A percentile compares a stretch with the other conserved stretches of the same genome.
These are phyloP conservation scores for Creontiades dilutus DNA, from an alignment of 2,888 invertebrate genomes.

Conservation along the genomic window DNA sequence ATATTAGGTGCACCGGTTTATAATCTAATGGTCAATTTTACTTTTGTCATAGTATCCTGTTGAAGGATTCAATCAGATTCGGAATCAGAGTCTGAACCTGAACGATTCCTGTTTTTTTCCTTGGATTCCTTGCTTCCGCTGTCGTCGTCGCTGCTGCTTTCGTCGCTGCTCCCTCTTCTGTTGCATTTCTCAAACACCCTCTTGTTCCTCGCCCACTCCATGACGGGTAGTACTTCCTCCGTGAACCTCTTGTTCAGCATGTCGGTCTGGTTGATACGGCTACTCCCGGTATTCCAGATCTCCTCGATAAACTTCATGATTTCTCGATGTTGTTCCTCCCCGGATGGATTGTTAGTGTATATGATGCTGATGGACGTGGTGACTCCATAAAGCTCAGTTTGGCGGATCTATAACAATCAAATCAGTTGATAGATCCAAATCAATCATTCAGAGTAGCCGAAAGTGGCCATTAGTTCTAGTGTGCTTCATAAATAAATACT, in stretches of 20 bases:
- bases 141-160: too few relatives aligned
- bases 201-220: neutral
- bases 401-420: too few relatives aligned
- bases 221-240: constrained; percentile 7
- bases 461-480: too few relatives aligned
- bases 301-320: neutral
- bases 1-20: too few relatives aligned
- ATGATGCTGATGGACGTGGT: neutral
- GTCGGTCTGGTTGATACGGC: neutral
- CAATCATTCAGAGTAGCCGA: too few relatives aligned
- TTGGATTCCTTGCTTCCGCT: too few relatives aligned
- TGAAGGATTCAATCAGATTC: neutral
- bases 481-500: too few relatives aligned
- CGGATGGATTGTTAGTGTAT: constrained; percentile 14
- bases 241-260: constrained; percentile 26
- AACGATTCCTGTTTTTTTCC: too few relatives aligned
- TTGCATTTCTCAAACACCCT: neutral
- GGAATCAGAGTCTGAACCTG: neutral
- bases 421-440: too few relatives aligned
- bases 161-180: neutral
- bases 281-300: constrained; percentile 23
- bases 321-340: neutral
- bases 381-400: constrained; percentile 24
- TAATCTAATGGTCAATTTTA: too few relatives aligned
- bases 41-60: neutral